These are phyloP conservation scores for Prosopocoilus inquinatus DNA, from an alignment of 2,888 invertebrate genomes.

Conservation along the genomic window DNA sequence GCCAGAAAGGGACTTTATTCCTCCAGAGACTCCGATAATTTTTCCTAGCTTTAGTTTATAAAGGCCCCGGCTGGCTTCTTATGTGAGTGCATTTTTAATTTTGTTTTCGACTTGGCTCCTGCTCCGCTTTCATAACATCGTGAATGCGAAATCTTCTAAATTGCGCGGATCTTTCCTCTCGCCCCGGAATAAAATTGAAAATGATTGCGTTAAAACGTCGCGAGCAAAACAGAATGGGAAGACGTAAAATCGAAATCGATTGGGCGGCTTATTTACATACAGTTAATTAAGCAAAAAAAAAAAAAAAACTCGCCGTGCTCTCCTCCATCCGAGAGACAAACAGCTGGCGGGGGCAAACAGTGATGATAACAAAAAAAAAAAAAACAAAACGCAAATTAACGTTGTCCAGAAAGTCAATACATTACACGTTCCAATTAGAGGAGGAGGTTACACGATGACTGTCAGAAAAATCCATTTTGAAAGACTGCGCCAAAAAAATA, in stretches of 20 bases:
- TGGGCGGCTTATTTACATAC: slow-evolving; percentile 29
- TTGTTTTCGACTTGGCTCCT: slow-evolving; percentile 30
- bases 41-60: slow-evolving; percentile 34
- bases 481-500: too few species aligned
- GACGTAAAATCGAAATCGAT: slow-evolving; percentile 21
- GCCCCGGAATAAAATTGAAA: too few species aligned
- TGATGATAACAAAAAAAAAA: too few species aligned
- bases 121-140: slow-evolving; percentile 10
- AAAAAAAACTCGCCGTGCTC: slow-evolving; percentile 25
- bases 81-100: slow-evolving; percentile 39
- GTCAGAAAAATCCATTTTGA: too few species aligned
- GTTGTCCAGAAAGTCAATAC: too few species aligned
- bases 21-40: slow-evolving; percentile 35
- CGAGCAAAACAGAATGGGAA: too few species aligned
- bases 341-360: neutral
- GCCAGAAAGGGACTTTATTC: slow-evolving; percentile 37
- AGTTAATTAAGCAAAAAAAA: slow-evolving; percentile 31
- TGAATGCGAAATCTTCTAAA: slow-evolving; percentile 12
- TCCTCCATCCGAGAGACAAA: slow-evolving; percentile 22
- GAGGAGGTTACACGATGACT: too few species aligned
- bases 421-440: too few species aligned
- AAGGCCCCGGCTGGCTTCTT: slow-evolving; percentile 24
- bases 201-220: too few species aligned
- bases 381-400: too few species aligned
- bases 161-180: too few species aligned